These are phyloP conservation scores for Macrosteles quadrilineatus DNA, from an alignment of 1,140 invertebrate genomes.

Conservation along the genomic window DNA sequence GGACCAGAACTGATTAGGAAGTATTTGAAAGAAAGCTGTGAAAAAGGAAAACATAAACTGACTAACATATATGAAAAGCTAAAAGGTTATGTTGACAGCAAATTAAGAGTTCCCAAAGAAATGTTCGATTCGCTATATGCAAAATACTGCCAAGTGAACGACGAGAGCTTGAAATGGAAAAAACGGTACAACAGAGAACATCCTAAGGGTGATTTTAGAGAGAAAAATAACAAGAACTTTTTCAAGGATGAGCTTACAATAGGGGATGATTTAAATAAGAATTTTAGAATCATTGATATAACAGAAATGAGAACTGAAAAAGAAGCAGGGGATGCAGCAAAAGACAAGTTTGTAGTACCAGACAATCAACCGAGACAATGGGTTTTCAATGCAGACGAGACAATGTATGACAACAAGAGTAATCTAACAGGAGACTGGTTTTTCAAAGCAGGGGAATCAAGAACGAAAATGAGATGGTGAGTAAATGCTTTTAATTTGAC, in stretches of 20 bases:
- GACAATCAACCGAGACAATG: background rate
- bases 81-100: background rate
- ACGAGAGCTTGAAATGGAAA: background rate
- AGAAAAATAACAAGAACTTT: background rate
- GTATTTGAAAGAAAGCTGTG: conserved; percentile 1
- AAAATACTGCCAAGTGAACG: background rate
- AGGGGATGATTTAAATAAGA: background rate
- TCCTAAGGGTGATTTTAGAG: background rate
- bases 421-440: conserved; percentile 1
- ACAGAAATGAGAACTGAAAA: background rate
- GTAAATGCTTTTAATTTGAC: background rate
- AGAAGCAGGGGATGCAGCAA: background rate
- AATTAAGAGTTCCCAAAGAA: background rate
- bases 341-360: background rate
- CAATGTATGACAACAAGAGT: background rate
- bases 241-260: background rate
- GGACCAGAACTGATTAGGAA: background rate
- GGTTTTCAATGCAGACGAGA: background rate
- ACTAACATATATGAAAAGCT: background rate
- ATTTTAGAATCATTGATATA: background rate
- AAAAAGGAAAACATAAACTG: background rate
- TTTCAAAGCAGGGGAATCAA: background rate
- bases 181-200: background rate
- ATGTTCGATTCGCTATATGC: background rate
- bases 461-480: conserved; percentile 10